Evolutionary conservation across 2,113 vertebrate species (phyloP), one percentile per base, ranked within the genome.

Genomic region (Esox niger): DNA sequence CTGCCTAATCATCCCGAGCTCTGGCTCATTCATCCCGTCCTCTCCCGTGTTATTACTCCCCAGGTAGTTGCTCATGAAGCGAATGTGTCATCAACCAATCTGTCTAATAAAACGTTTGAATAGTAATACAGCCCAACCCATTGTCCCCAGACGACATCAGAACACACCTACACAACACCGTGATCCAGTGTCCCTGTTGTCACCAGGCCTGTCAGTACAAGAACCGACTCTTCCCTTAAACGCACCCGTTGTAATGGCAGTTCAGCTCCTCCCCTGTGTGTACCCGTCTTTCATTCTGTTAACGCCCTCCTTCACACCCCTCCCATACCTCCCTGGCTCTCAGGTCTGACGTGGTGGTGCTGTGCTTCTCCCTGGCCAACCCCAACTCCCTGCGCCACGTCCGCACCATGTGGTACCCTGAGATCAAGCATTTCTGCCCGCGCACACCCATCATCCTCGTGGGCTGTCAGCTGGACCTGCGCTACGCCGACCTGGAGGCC

Each of bases 401-500:
- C 70, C 93, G 93, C 89, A 94, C 89, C 68, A 95, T 95, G 94
- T 96, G 95, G 95, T 94, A 93, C 79, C 92, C 94, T 0, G 95
- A 96, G 81, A 96, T 95, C 88, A 95, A 95, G 84, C 95, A 96
- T 89, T 96, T 96, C 90, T 96, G 95, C 77, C 95, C 95, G 0
- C 93, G 94, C 20, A 95, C 94, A 0, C 95, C 95, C 66, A 94
- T 96, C 64, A 92, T 96, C 84, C 90, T 96, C 70, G 95, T 96
- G 52, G 95, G 95, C 73, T 96, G 95, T 91, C 95, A 96, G 92
- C 91, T 96, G 84, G 95, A 96, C 89, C 91, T 96, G 82, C 94
- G 95, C 84, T 96, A 95, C 1, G 94, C 95, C 1, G 95, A 96
- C 91, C 90, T 96, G 75, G 95, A 96, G 26, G 94, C 94, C 2